These are phyloP conservation scores for Psittacula derbiana DNA, from an alignment of 2,797 vertebrate genomes.

Conservation along the genomic window DNA sequence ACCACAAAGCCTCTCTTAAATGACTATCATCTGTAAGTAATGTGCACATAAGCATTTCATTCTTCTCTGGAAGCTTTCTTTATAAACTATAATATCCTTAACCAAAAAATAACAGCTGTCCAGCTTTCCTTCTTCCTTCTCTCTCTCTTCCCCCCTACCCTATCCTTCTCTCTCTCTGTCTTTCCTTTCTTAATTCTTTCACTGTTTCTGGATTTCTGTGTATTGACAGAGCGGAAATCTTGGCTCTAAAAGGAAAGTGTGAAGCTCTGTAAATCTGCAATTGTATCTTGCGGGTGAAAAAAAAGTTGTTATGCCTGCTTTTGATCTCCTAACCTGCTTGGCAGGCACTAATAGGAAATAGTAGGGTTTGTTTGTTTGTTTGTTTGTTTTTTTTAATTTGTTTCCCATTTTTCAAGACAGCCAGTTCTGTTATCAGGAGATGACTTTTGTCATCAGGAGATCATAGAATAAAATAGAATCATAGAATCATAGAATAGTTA, in stretches of 20 bases:
- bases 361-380: accelerated
- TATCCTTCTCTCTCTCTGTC: not conserved
- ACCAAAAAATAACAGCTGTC: slow-evolving; percentile 69
- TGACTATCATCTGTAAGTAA: slow-evolving; percentile 62
- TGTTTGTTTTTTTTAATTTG: not conserved
- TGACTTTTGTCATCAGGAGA: not conserved
- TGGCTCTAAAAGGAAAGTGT: not conserved
- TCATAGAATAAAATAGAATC: not conserved
- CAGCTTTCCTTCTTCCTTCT: not conserved
- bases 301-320: not conserved
- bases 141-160: not conserved
- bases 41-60: slow-evolving; percentile 53
- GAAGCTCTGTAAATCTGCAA: not conserved
- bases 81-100: slow-evolving; percentile 59
- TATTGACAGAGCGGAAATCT: slow-evolving; percentile 26
- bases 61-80: slow-evolving; percentile 45
- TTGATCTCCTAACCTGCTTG: not conserved
- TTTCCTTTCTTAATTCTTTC: not conserved
- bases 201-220: not conserved
- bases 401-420: not conserved
- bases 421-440: not conserved
- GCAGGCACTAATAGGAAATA: not conserved
- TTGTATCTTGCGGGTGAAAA: not conserved
- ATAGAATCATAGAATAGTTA: no score
- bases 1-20: slow-evolving; percentile 2